phyloP scores from a whole-genome alignment of 1,140 invertebrate genomes.

The Copidosoma floridanum region DNA sequence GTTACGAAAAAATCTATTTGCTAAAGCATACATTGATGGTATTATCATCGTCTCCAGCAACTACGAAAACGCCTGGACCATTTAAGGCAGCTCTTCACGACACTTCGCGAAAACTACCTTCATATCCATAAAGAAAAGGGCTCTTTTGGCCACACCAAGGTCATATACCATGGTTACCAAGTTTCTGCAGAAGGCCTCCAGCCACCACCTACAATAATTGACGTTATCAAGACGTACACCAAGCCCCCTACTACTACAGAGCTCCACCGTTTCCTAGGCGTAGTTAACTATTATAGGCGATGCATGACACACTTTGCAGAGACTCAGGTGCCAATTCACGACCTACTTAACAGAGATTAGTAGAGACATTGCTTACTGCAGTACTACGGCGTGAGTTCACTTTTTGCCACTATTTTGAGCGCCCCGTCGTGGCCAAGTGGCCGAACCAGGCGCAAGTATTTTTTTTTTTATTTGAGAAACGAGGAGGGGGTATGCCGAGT shows the following conservation, averaged over 20 bases:
- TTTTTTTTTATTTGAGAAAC: too few relatives aligned
- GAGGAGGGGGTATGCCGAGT: too few relatives aligned
- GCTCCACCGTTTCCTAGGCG: conserved; percentile 41
- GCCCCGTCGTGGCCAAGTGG: too few relatives aligned
- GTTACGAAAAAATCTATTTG: conserved; percentile 36
- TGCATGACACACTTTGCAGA: background rate
- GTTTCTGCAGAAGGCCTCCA: conserved; percentile 30
- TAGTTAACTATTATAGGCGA: conserved; percentile 39
- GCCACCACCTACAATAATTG: conserved; percentile 15
- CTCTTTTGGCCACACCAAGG: conserved; percentile 24
- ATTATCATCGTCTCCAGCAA: conserved; percentile 29
- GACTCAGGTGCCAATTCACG: background rate
- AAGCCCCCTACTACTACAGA: conserved; percentile 31
- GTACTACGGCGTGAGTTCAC: too few relatives aligned
- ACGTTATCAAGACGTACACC: conserved; percentile 27
- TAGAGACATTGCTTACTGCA: too few relatives aligned
- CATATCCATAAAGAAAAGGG: conserved; percentile 31
- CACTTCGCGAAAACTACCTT: conserved; percentile 2
- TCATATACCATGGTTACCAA: conserved; percentile 40
- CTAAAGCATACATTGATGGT: conserved; percentile 38
- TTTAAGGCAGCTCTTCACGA: conserved; percentile 30
- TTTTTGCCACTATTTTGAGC: too few relatives aligned
- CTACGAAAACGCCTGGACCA: conserved; percentile 31
- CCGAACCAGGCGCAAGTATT: too few relatives aligned
- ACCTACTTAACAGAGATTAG: too few relatives aligned